Evolutionary conservation across 2,113 vertebrate species (phyloP), one percentile per base, ranked within the genome.

Genomic region (Piprites chloris): DNA sequence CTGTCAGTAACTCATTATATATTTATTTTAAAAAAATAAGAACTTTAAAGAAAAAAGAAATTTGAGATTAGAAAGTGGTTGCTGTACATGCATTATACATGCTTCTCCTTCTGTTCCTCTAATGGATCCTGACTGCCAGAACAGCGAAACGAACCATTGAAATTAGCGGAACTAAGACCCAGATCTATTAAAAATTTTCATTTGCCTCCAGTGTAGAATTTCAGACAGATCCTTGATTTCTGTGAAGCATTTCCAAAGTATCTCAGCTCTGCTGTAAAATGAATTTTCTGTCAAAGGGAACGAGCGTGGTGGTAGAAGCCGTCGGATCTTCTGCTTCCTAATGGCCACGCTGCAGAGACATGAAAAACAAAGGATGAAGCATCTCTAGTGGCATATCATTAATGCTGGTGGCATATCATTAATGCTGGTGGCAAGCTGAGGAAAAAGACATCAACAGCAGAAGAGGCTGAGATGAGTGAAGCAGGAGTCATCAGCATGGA

Each of bases 1-100:
- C 96, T 97, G 97, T 96, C 97, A 97, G 96, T 96, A 96, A 94
- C 90, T 96, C 91, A 87, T 97, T 96, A 96, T 94, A 95, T 95
- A 95, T 96, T 90, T 96, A 93, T 96, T 97, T 97, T 0, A 32
- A 92, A 90, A 97, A 97, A 96, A 94, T 94, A 96, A 96, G 96
- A 96, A 96, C 95, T 95, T 96, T 53, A 96, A 87, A 95, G 93
- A 91, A 94, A 94, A 88, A 95, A 95, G 92, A 96, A 94, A 85
- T 89, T 96, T 94, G 66, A 89, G 93, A 94, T 97, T 96, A 96
- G 86, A 94, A 76, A 94, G 94, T 10, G 28, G 94, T 96, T 94
- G 96, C 96, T 96, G 88, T 97, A 96, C 95, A 94, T 95, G 92
- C 93, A 97, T 97, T 97, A 97, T 93, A 96, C 90, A 96, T 94